phyloP scores from a whole-genome alignment of 2,113 vertebrate species.

The Petaurus breviceps region DNA sequence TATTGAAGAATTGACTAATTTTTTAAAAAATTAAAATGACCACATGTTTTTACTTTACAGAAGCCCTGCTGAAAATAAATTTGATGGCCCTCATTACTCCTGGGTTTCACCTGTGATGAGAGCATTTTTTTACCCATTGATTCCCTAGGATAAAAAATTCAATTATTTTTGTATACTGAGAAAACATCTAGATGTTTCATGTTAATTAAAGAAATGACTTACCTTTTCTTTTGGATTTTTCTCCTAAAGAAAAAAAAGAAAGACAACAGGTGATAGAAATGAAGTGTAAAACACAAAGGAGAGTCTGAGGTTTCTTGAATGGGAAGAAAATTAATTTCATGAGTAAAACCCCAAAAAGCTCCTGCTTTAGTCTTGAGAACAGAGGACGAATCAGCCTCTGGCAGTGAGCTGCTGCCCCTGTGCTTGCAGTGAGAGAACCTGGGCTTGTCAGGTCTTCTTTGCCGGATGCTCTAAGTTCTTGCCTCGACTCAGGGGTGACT shows the following conservation, averaged over 20 bases:
- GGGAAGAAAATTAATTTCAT: not conserved
- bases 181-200: not conserved
- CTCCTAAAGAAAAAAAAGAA: not conserved
- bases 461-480: not conserved
- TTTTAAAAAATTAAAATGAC: no score
- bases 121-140: no score
- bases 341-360: not conserved
- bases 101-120: no score
- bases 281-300: not conserved
- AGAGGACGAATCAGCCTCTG: not conserved
- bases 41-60: no score
- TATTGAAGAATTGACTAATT: no score
- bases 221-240: not conserved
- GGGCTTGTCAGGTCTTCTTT: not conserved
- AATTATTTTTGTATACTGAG: not conserved
- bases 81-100: no score
- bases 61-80: no score
- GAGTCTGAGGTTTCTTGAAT: not conserved
- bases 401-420: not conserved
- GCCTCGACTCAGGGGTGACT: not conserved
- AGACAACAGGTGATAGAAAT: not conserved
- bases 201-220: not conserved
- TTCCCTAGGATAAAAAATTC: no score
- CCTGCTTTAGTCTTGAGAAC: not conserved
- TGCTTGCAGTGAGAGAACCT: not conserved